A percentile compares a stretch with the other conserved stretches of the same genome.
Conservation (phyloP, 2,113 vertebrate species). For the Hyla sarda region DNA sequence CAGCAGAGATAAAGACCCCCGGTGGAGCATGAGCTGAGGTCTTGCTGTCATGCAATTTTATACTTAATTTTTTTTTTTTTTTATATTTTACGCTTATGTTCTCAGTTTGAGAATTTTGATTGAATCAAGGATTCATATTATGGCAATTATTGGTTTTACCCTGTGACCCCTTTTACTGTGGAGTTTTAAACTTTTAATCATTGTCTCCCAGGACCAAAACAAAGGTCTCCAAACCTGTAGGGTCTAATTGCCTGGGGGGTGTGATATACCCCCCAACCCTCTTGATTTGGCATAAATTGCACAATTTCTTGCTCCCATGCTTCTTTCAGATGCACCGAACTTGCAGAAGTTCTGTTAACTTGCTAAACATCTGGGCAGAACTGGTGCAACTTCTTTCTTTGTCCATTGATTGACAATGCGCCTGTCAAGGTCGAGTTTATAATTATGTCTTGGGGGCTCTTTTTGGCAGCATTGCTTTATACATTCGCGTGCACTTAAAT, state of each 20-base stretch:
- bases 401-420: neutral
- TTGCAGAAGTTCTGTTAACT: neutral
- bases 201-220: neutral
- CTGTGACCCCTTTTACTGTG: neutral
- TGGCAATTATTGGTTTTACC: neutral
- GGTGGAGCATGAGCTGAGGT: neutral
- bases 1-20: neutral
- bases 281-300: neutral
- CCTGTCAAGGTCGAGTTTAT: neutral
- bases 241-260: too few species aligned
- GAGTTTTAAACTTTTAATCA: neutral
- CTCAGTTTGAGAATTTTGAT: constrained; percentile 11
- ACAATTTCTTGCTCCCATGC: too few species aligned
- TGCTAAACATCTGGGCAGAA: neutral
- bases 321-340: too few species aligned
- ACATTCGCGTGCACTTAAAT: neutral
- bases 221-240: neutral
- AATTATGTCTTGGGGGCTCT: neutral
- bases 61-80: neutral
- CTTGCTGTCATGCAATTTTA: neutral
- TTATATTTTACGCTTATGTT: neutral
- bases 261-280: neutral
- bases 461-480: neutral
- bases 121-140: constrained; percentile 21
- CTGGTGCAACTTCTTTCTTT: neutral